Conservation (phyloP, 2,113 vertebrate species). For the Silurus glanis region DNA sequence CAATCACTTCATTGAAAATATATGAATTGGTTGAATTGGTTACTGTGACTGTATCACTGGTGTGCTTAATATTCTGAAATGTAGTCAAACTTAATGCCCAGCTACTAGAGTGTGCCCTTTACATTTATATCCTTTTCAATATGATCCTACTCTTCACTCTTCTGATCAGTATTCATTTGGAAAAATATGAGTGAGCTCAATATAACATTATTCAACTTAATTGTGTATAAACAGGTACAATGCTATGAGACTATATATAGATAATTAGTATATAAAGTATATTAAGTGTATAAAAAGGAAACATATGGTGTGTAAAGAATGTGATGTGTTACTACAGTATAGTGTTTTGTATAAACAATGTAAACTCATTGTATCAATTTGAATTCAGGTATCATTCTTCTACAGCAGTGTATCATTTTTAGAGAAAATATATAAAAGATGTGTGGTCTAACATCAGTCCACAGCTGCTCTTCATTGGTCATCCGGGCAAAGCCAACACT, state of each 20-base stretch:
- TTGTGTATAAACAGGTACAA: no score
- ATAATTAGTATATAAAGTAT: no score
- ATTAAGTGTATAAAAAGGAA: no score
- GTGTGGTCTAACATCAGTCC: not conserved
- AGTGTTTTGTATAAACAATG: no score
- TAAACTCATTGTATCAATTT: not conserved
- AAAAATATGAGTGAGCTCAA: no score
- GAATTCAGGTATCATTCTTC: not conserved
- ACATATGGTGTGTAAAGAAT: no score
- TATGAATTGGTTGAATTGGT: not conserved
- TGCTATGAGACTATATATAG: no score
- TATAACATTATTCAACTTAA: no score
- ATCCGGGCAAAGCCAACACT: slow-evolving; percentile 21
- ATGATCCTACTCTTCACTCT: not conserved
- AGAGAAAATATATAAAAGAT: not conserved
- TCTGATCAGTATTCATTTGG: not conserved
- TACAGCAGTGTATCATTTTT: not conserved
- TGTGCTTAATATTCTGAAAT: not conserved
- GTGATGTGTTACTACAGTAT: no score
- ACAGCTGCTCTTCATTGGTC: not conserved
- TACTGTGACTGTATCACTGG: not conserved
- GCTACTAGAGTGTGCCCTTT: not conserved
- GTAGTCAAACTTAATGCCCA: not conserved
- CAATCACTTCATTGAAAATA: not conserved
- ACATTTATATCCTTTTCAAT: not conserved